phyloP scores from a whole-genome alignment of 2,888 invertebrate genomes.

The Bursaphelenchus okinawaensis region DNA sequence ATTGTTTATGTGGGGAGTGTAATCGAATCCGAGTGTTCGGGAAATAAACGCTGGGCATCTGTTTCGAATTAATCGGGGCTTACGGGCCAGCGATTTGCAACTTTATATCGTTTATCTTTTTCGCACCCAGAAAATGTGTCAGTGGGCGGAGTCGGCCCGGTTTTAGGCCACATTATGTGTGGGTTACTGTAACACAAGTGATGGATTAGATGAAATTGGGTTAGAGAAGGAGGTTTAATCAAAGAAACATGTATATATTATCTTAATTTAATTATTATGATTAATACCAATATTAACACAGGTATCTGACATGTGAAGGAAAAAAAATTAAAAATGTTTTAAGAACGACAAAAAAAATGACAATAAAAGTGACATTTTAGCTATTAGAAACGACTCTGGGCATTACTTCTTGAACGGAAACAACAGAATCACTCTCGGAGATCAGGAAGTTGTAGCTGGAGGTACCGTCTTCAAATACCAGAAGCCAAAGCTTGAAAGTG shows the following conservation, averaged over 20 bases:
- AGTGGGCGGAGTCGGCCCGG: no score
- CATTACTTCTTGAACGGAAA: conserved; percentile 88
- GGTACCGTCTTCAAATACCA: conserved; percentile 72
- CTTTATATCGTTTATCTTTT: not conserved
- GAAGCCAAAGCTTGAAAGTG: conserved; percentile 57
- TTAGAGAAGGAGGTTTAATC: not conserved
- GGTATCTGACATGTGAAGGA: no score
- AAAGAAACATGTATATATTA: not conserved
- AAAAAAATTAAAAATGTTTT: no score
- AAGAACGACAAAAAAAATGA: no score
- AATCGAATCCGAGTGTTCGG: not conserved
- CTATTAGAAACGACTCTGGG: conserved; percentile 75
- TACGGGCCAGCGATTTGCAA: not conserved
- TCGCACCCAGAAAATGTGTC: not conserved
- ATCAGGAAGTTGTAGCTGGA: conserved; percentile 65
- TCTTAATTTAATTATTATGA: no score
- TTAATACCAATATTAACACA: no score
- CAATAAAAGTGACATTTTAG: conserved; percentile 62
- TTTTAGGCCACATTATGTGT: not conserved
- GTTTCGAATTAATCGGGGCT: not conserved
- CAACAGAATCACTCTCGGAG: conserved; percentile 78
- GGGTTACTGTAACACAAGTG: not conserved
- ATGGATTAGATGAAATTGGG: not conserved
- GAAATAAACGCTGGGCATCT: not conserved
- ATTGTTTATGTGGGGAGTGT: not conserved